Conservation (phyloP, 1,140 invertebrate genomes). For the Phymastichus coffea region DNA sequence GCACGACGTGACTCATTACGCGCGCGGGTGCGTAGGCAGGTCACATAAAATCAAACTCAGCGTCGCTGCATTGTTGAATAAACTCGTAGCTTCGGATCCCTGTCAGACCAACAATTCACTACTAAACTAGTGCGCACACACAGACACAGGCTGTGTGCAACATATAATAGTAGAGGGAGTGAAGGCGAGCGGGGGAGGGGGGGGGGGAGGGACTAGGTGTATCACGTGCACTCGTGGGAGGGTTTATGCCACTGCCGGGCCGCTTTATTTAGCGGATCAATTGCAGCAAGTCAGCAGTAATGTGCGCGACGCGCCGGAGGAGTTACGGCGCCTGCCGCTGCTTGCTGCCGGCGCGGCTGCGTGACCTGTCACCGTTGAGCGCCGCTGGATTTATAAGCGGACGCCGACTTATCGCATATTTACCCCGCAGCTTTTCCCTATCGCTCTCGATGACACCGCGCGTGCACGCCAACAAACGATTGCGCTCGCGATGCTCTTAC, state of each 20-base stretch:
- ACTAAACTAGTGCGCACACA: neutral
- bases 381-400: constrained; percentile 54
- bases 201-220: too few species aligned
- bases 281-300: neutral
- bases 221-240: neutral
- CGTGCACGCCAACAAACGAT: constrained; percentile 5
- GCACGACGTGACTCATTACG: too few species aligned
- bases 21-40: too few species aligned
- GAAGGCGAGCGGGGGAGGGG: too few species aligned
- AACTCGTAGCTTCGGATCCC: too few species aligned
- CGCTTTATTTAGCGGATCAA: constrained; percentile 24
- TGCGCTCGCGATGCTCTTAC: constrained; percentile 20
- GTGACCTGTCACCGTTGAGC: constrained; percentile 57
- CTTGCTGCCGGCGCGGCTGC: constrained; percentile 32
- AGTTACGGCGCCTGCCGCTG: neutral
- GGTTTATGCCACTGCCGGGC: neutral
- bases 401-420: constrained; percentile 57
- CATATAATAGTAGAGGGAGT: too few species aligned
- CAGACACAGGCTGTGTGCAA: too few species aligned
- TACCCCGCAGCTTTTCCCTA: too few species aligned
- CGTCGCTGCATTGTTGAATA: too few species aligned
- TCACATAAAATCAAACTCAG: too few species aligned
- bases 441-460: constrained; percentile 29
- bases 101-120: too few species aligned
- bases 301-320: too few species aligned